These are phyloP conservation scores for Syrrhaptes paradoxus DNA, from an alignment of 2,113 vertebrate species.

Conservation along the genomic window DNA sequence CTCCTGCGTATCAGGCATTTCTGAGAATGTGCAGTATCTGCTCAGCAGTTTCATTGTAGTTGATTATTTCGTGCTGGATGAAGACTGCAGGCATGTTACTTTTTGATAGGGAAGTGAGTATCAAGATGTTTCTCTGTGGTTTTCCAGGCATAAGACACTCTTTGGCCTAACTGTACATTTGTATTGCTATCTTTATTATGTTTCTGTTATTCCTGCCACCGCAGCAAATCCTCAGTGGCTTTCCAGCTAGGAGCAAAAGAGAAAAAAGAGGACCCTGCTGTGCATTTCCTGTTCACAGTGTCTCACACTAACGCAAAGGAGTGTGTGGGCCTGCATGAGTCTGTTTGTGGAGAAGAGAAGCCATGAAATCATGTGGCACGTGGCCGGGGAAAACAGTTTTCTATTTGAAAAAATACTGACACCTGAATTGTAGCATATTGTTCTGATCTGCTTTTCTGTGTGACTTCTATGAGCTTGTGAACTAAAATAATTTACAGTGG, in stretches of 20 bases:
- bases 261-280: background rate
- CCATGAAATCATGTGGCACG: rapidly evolving
- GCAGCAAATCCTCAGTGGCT: background rate
- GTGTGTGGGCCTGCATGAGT: rapidly evolving
- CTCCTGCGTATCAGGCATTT: background rate
- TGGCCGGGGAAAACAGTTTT: background rate
- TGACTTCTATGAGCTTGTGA: background rate
- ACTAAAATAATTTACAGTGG: background rate
- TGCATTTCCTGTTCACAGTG: background rate
- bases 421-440: background rate
- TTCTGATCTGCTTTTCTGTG: background rate
- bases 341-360: background rate
- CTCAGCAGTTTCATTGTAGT: background rate
- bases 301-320: background rate
- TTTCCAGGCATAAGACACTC: background rate
- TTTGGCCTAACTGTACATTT: background rate
- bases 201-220: background rate
- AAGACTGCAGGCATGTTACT: background rate
- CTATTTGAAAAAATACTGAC: background rate
- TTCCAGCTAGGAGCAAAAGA: background rate
- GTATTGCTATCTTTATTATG: background rate
- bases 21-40: background rate
- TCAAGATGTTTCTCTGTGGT: background rate
- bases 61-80: background rate
- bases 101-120: background rate